Evolutionary conservation across 2,113 vertebrate species (phyloP).

Genomic region (Osmerus mordax): DNA sequence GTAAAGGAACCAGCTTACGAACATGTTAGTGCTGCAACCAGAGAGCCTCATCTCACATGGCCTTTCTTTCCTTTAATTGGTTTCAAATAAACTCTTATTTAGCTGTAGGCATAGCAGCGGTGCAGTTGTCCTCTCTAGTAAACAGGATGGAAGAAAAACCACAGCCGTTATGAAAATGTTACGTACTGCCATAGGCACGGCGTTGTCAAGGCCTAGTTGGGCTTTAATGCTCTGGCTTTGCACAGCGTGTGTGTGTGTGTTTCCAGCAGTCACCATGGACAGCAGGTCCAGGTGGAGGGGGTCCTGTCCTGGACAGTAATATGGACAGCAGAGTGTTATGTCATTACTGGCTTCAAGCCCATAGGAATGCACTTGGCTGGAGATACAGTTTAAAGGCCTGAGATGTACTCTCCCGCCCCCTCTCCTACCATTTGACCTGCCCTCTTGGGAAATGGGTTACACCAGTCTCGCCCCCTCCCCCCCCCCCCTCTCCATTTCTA

Average conservation of each 20-base stretch:
- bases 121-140: no score
- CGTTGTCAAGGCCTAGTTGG: no score
- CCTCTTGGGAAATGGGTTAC: background rate
- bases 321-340: constrained; percentile 19
- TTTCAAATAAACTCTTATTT: no score
- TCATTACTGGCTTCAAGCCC: constrained; percentile 9
- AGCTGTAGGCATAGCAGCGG: no score
- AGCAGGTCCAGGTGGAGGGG: background rate
- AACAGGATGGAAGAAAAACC: no score
- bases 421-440: background rate
- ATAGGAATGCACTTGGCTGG: background rate
- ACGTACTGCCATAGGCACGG: no score
- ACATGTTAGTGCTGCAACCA: no score
- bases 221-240: background rate
- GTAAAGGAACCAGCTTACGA: no score
- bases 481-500: background rate
- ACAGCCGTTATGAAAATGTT: no score
- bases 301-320: background rate
- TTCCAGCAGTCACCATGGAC: background rate
- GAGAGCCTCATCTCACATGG: no score
- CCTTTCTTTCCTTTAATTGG: no score
- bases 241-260: background rate
- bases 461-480: no score
- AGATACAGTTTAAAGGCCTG: background rate
- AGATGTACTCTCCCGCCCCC: background rate